Evolutionary conservation across 2,113 vertebrate species (phyloP).

Genomic region (Poeciliopsis prolifica): DNA sequence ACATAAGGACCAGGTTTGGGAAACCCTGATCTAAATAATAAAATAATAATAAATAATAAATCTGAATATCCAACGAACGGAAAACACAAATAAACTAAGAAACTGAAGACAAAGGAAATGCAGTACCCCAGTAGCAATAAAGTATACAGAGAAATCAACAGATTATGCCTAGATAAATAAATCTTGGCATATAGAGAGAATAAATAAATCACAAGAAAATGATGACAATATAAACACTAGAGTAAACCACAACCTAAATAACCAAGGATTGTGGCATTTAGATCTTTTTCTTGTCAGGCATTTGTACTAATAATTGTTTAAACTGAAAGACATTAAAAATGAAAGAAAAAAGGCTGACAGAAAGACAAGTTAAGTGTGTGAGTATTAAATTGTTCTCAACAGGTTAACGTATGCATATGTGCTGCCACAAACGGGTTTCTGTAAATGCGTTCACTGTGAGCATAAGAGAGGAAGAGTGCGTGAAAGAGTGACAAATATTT

Average conservation of each 20-base stretch:
- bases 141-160: too few species aligned
- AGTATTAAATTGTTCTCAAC: conserved; percentile 34
- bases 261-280: not conserved
- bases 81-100: too few species aligned
- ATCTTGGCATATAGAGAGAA: too few species aligned
- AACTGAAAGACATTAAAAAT: not conserved
- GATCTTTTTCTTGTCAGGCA: not conserved
- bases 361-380: conserved; percentile 2
- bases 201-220: too few species aligned
- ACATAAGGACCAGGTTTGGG: too few species aligned
- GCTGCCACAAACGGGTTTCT: conserved; percentile 53
- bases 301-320: not conserved
- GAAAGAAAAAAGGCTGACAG: conserved; percentile 4
- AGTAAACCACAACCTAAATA: not conserved
- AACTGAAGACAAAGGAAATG: too few species aligned
- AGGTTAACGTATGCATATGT: conserved; percentile 50
- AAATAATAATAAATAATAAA: too few species aligned
- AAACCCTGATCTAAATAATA: too few species aligned
- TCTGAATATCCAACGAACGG: too few species aligned
- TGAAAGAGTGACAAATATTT: conserved; percentile 61
- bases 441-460: conserved; percentile 20
- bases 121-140: too few species aligned
- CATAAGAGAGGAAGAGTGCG: conserved; percentile 22
- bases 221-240: not conserved
- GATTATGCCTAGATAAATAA: too few species aligned